phyloP scores from a whole-genome alignment of 2,113 vertebrate species.

The Proteles cristata region DNA sequence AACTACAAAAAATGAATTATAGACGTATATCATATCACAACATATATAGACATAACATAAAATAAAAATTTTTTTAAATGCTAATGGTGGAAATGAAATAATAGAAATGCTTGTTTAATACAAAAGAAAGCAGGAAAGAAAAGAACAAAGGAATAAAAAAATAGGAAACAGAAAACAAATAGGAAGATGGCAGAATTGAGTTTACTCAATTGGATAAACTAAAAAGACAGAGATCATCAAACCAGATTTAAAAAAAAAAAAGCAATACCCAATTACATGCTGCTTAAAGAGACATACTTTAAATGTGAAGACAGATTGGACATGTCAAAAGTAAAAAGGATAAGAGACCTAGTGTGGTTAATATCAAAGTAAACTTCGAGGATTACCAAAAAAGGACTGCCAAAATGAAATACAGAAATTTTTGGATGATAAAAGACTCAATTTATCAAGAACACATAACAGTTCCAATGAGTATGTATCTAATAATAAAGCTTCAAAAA shows the following conservation, averaged over 20 bases:
- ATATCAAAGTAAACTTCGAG: background rate
- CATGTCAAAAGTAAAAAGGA: background rate
- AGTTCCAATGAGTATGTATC: background rate
- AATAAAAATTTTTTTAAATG: background rate
- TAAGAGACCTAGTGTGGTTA: background rate
- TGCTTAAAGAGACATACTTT: background rate
- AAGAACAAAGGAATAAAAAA: conserved; percentile 5
- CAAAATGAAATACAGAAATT: background rate
- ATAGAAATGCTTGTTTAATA: background rate
- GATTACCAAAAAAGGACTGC: background rate
- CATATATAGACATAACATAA: background rate
- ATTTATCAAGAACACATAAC: background rate
- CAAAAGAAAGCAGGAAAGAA: background rate
- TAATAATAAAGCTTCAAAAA: conserved; percentile 36
- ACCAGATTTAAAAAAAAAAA: no score
- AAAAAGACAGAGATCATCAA: background rate
- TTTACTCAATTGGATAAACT: background rate
- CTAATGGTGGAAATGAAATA: background rate
- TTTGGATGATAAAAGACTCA: background rate
- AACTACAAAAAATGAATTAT: conserved; percentile 2
- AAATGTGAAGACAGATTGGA: background rate
- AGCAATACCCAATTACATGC: no score
- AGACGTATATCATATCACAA: background rate
- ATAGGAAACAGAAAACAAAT: background rate
- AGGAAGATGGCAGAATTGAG: background rate